These are phyloP conservation scores for Cheilinus undulatus DNA, from an alignment of 2,113 vertebrate species.

Conservation along the genomic window DNA sequence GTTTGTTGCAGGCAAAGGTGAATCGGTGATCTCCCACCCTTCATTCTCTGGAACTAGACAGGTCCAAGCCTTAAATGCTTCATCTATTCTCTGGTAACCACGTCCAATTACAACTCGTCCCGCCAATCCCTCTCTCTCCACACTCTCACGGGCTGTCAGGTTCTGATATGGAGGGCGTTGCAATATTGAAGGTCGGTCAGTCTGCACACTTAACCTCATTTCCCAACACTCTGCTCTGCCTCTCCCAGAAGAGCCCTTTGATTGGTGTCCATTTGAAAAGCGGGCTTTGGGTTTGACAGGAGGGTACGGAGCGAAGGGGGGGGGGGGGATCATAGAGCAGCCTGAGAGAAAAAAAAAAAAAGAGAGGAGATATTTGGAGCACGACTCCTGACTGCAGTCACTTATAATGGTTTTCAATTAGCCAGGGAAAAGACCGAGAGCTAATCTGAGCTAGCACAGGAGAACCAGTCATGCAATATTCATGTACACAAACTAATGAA, in stretches of 20 bases:
- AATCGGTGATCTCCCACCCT: slow-evolving; percentile 56
- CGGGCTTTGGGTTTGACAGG: slow-evolving; percentile 57
- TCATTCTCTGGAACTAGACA: slow-evolving; percentile 63
- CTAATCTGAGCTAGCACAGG: slow-evolving; percentile 67
- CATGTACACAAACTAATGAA: slow-evolving; percentile 79
- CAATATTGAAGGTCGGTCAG: slow-evolving; percentile 77
- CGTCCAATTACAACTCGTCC: slow-evolving; percentile 75
- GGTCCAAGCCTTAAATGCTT: slow-evolving; percentile 65
- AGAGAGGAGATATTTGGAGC: slow-evolving; percentile 53
- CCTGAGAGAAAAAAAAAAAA: slow-evolving; percentile 38
- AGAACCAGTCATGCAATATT: slow-evolving; percentile 75
- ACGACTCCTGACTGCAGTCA: slow-evolving; percentile 59
- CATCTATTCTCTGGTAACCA: slow-evolving; percentile 69
- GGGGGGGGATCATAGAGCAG: slow-evolving; percentile 51
- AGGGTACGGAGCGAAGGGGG: slow-evolving; percentile 10
- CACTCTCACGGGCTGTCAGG: slow-evolving; percentile 73
- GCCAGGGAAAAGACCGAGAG: slow-evolving; percentile 58
- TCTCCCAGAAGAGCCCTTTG: slow-evolving; percentile 68
- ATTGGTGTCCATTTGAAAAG: slow-evolving; percentile 76
- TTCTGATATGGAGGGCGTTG: slow-evolving; percentile 68
- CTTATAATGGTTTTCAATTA: slow-evolving; percentile 80
- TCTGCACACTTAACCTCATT: slow-evolving; percentile 78
- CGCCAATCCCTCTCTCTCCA: slow-evolving; percentile 52
- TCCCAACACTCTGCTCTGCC: slow-evolving; percentile 63
- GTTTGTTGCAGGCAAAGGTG: slow-evolving; percentile 40